Conservation (phyloP, 64 coral and sea anemone genomes). For the Platygyra sinensis region DNA sequence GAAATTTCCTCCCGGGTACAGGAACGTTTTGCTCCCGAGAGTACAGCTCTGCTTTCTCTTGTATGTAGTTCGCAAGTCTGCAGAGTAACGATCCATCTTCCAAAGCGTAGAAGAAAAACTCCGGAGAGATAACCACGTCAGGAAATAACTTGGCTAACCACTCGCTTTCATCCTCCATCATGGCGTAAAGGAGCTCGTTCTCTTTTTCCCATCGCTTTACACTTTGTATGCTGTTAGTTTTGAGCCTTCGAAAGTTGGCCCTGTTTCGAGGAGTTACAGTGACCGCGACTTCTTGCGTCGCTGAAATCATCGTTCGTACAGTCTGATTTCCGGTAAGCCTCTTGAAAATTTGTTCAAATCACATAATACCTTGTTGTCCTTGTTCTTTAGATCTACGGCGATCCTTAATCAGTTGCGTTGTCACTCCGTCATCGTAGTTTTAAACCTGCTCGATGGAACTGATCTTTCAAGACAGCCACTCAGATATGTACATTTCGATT, state of each 20-base stretch:
- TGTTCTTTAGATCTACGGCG: neutral
- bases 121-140: constrained; percentile 81
- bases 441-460: neutral
- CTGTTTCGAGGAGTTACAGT: constrained; percentile 78
- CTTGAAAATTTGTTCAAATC: constrained; percentile 26
- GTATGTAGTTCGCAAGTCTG: constrained; percentile 89
- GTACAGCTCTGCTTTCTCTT: constrained; percentile 74
- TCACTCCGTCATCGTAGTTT: neutral
- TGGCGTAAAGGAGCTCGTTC: constrained; percentile 89
- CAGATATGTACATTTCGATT: constrained; percentile 10
- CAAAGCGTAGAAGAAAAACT: constrained; percentile 92
- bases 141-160: constrained; percentile 91
- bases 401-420: neutral
- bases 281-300: neutral
- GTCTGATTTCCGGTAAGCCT: constrained; percentile 37
- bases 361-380: constrained; percentile 18
- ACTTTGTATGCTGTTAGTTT: constrained; percentile 93
- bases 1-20: constrained; percentile 88
- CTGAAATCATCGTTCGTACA: constrained; percentile 9
- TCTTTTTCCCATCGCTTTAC: constrained; percentile 90
- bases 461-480: neutral
- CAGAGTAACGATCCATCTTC: constrained; percentile 92
- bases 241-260: constrained; percentile 89
- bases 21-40: constrained; percentile 45
- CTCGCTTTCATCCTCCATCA: constrained; percentile 94